Evolutionary conservation across 2,113 vertebrate genomes (phyloP), one percentile per base, ranked within the genome.

Genomic region (Strix aluco): DNA sequence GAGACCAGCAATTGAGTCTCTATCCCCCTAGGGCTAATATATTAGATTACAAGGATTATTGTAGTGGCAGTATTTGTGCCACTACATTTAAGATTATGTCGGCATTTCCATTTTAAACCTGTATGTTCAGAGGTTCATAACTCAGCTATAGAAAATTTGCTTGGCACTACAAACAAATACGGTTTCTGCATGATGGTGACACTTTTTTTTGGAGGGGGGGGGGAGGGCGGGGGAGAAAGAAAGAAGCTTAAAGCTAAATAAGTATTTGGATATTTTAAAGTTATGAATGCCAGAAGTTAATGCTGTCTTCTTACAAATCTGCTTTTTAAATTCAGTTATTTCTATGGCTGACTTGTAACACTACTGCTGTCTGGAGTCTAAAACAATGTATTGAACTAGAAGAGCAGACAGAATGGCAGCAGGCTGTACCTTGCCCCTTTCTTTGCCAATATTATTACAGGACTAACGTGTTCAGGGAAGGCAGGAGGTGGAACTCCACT

Each of bases 31-130:
- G 86, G 92, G 59, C 62, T 96, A 97, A 97, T 96, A 91, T 66
- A 96, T 96, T 96, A 92, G 73, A 94, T 97, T 91, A 88, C 92
- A 96, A 88, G 49, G 96, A 94, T 94, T 96, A 91, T 82, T 95
- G 58, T 55, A 78, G 86, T 77, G 63, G 90, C 81, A 74, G 65
- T 96, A 96, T 96, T 97, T 94, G 91, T 96, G 93, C 91, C 74
- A 85, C 86, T 95, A 77, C 82, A 82, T 81, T 97, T 96, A 96
- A 98, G 78, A 96, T 90, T 86, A 78, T 88, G 86, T 87, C 92
- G 97, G 80, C 69, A 63, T 96, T 97, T 97, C 87, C 78, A 95
- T 97, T 96, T 95, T 84, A 96, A 97, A 96, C 71, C 34, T 85
- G 81, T 78, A 65, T 49, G 65, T 90, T 96, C 72, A 91, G 81